Conservation (phyloP, 1,140 invertebrate genomes). For the Drosophila repletoides region DNA sequence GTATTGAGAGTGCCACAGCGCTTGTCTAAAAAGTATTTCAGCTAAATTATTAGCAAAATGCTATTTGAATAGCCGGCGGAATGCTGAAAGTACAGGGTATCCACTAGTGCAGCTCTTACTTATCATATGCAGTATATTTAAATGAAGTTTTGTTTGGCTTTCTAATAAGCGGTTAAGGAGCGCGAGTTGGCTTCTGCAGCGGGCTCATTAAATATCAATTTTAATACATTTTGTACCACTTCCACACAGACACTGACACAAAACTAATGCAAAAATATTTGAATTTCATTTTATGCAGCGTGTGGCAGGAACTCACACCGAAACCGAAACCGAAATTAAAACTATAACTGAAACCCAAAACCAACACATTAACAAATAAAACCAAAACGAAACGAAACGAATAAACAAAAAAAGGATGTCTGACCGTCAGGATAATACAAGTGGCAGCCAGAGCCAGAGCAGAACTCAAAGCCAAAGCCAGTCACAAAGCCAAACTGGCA, state of each 20-base stretch:
- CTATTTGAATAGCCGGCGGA: no score
- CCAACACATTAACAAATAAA: neutral
- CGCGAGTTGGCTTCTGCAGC: constrained; percentile 1
- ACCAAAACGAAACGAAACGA: no score
- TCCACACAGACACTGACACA: neutral
- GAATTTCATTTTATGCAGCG: constrained; percentile 19
- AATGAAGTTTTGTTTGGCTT: no score
- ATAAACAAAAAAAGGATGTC: constrained; percentile 18
- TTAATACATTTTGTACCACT: constrained; percentile 35
- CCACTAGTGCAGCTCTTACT: no score
- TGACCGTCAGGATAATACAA: constrained; percentile 13
- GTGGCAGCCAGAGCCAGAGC: constrained; percentile 1
- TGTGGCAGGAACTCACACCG: constrained; percentile 1
- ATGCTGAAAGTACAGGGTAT: no score
- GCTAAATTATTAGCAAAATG: no score
- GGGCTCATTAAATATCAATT: constrained; percentile 68
- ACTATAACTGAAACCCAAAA: neutral
- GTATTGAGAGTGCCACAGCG: no score
- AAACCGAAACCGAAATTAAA: neutral
- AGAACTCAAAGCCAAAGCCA: constrained; percentile 7
- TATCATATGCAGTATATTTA: no score
- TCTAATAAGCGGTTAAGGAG: no score
- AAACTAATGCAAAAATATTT: constrained; percentile 13
- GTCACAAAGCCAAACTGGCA: neutral
- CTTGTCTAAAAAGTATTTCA: no score